Conservation (phyloP, 2,113 vertebrate species). For the Lethenteron camtschaticum region DNA sequence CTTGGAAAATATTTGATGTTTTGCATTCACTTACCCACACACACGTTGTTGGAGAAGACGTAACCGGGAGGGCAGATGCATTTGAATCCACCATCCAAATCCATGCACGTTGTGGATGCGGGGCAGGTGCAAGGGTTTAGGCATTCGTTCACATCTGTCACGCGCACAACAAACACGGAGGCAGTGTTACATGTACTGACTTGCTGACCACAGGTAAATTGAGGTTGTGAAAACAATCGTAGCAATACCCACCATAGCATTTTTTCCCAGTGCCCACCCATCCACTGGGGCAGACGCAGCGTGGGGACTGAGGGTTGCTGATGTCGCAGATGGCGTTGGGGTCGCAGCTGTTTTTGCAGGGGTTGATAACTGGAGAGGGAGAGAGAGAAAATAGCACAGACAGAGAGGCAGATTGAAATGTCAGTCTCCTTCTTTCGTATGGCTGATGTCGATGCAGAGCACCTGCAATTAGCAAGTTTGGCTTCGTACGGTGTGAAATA, state of each 20-base stretch:
- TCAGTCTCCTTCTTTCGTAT: no score
- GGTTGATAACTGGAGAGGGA: no score
- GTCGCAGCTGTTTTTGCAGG: no score
- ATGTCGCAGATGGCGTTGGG: background rate
- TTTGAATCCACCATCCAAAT: background rate
- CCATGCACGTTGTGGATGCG: slow-evolving; percentile 2
- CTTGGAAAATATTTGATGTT: background rate
- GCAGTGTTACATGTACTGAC: background rate
- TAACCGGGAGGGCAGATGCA: slow-evolving; percentile 3
- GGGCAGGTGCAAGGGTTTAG: background rate
- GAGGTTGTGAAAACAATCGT: no score
- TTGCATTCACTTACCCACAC: background rate
- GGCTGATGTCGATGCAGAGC: no score
- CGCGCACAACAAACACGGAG: slow-evolving; percentile 3
- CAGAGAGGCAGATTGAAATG: no score
- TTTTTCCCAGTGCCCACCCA: background rate
- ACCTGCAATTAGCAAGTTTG: no score
- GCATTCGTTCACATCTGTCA: slow-evolving; percentile 4
- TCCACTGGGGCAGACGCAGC: background rate
- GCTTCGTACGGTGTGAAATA: no score
- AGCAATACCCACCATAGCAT: background rate
- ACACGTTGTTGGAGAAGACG: background rate
- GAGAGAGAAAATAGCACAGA: no score
- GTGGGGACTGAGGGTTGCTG: background rate
- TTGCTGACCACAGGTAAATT: no score